phyloP scores from a whole-genome alignment of 2,797 vertebrate genomes.

The Petrocephalus schoutedeni region DNA sequence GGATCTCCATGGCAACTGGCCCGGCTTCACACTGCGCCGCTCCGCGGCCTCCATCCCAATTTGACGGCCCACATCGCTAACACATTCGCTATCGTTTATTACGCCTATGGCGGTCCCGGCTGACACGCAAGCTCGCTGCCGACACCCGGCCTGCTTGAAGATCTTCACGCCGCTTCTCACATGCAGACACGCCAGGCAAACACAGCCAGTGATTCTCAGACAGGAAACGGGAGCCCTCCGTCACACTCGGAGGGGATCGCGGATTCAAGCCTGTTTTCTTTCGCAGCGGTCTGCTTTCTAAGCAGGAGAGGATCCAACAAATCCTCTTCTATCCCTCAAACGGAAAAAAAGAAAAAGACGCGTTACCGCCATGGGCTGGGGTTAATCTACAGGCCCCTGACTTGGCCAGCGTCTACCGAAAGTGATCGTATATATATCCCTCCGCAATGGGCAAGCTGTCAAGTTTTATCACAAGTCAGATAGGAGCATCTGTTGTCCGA shows the following conservation, averaged over 20 bases:
- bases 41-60: background rate
- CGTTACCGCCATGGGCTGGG: too few relatives aligned
- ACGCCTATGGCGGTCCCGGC: background rate
- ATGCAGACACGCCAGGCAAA: background rate
- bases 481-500: background rate
- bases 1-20: conserved; percentile 20
- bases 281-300: background rate
- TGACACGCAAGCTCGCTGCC: background rate
- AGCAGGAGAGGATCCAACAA: background rate
- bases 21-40: background rate
- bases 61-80: background rate
- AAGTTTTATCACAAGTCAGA: background rate
- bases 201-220: background rate
- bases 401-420: background rate
- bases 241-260: background rate
- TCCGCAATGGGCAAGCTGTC: background rate
- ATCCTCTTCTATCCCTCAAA: background rate
- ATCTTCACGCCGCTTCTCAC: background rate
- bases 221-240: background rate
- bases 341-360: background rate
- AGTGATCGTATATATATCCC: background rate
- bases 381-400: background rate
- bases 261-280: background rate
- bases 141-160: background rate
- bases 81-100: background rate